A percentile compares a stretch with the other conserved stretches of the same genome.
Evolutionary conservation across 2,113 vertebrate genomes (phyloP).

Genomic region (Colossoma macropomum): DNA sequence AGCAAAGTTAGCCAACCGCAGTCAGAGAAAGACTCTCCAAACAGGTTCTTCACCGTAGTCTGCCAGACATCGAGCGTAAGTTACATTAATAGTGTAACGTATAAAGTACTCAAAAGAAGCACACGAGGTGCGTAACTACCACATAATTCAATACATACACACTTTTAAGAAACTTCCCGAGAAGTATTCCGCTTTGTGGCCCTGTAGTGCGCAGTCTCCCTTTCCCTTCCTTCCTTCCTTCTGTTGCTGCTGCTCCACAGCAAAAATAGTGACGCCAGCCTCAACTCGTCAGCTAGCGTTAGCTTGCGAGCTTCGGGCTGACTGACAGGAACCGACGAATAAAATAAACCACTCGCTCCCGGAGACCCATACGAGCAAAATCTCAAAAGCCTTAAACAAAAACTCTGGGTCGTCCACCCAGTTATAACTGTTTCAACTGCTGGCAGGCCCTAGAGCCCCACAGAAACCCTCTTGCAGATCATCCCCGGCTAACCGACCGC

Average conservation of each 20-base stretch:
- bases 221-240: conserved; percentile 65
- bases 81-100: background rate
- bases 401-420: background rate
- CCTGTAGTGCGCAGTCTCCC: conserved; percentile 57
- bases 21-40: background rate
- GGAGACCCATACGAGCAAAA: background rate
- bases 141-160: background rate
- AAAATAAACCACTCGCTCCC: background rate
- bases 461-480: background rate
- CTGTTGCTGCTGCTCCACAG: background rate
- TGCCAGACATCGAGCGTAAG: background rate
- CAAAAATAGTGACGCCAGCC: conserved; percentile 12
- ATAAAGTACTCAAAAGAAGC: background rate
- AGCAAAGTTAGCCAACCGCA: background rate
- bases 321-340: conserved; percentile 26
- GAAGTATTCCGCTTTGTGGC: conserved; percentile 33
- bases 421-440: background rate
- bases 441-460: background rate
- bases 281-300: background rate
- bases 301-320: conserved; percentile 5
- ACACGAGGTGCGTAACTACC: background rate
- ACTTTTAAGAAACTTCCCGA: conserved; percentile 1
- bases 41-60: background rate
- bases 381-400: background rate
- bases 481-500: background rate